Evolutionary conservation across 1,140 invertebrate species (phyloP).

Genomic region (Drosophila kohkoa): DNA sequence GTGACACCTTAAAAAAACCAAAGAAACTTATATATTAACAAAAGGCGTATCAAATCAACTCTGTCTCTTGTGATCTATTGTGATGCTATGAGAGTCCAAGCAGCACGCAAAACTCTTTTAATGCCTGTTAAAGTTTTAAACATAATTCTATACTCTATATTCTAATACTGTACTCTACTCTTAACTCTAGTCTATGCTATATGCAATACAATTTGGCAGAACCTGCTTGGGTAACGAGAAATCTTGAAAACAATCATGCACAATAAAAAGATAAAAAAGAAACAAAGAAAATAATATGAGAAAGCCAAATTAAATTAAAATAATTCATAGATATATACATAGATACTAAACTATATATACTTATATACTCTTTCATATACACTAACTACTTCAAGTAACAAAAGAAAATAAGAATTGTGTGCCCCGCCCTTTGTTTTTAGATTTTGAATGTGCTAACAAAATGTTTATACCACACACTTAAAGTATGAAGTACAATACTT

Average conservation of each 20-base stretch:
- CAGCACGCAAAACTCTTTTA: conserved; percentile 74
- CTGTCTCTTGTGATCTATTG: conserved; percentile 82
- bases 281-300: conserved; percentile 28
- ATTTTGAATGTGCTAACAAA: conserved; percentile 77
- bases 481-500: conserved; percentile 52
- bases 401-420: conserved; percentile 62
- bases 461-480: conserved; percentile 61
- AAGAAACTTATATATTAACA: no score
- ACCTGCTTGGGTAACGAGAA: conserved; percentile 36
- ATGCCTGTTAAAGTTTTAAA: conserved; percentile 79
- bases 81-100: conserved; percentile 71
- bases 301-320: conserved; percentile 53
- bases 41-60: conserved; percentile 68
- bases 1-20: conserved; percentile 31
- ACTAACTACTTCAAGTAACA: conserved; percentile 72
- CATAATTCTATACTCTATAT: conserved; percentile 54
- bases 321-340: conserved; percentile 16
- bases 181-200: conserved; percentile 30
- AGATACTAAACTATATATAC: conserved; percentile 25
- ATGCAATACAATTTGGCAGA: conserved; percentile 58
- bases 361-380: conserved; percentile 66
- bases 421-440: conserved; percentile 44
- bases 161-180: conserved; percentile 34
- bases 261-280: conserved; percentile 62
- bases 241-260: conserved; percentile 77